Evolutionary conservation across 2,888 invertebrate genomes (phyloP).

Genomic region (Acholoe squamosa): DNA sequence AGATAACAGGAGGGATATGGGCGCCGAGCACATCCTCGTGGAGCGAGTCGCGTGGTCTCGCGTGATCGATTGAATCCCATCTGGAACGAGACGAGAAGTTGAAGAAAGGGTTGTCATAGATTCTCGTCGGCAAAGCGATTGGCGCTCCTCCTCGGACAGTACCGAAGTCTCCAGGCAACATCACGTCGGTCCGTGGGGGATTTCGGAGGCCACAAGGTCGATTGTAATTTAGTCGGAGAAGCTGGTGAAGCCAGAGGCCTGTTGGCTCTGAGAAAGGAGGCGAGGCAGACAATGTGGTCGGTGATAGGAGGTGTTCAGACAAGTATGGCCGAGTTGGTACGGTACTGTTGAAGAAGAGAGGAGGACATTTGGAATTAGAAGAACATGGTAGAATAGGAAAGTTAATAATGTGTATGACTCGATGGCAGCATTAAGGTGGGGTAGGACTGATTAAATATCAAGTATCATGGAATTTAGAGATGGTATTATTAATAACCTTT

Average conservation of each 20-base stretch:
- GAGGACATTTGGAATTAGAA: no score
- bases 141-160: not conserved
- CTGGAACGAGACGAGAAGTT: not conserved
- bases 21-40: no score
- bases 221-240: slow-evolving; percentile 13
- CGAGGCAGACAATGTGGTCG: not conserved
- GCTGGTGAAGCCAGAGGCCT: not conserved
- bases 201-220: not conserved
- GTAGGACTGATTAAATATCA: no score
- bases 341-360: no score
- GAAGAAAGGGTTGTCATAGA: slow-evolving; percentile 20
- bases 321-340: no score
- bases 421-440: no score
- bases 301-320: not conserved
- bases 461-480: no score
- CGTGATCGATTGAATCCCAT: not conserved
- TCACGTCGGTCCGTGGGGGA: not conserved
- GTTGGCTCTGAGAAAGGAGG: not conserved
- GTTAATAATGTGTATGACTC: no score
- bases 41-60: not conserved
- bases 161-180: not conserved
- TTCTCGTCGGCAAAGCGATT: not conserved
- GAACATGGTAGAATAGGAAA: no score
- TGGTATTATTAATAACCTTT: no score
- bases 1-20: no score